Percentiles rank a stretch among this genome's conserved stretches.
phyloP scores from a whole-genome alignment of 2,797 vertebrate species.

The Phrynocephalus guinanensis region DNA sequence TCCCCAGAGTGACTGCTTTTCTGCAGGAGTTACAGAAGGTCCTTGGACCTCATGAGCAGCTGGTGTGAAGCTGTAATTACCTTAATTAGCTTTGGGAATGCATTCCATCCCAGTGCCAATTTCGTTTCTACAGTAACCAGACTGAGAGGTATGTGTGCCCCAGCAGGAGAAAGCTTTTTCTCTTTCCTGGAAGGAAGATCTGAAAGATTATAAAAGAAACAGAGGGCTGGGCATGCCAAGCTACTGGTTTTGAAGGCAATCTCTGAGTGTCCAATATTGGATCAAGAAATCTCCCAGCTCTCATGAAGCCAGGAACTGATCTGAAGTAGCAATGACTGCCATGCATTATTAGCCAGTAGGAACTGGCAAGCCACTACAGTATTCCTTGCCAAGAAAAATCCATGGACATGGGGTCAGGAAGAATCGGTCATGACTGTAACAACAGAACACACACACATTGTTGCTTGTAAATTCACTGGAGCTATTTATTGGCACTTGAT shows the following conservation, averaged over 20 bases:
- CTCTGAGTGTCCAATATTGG: not conserved
- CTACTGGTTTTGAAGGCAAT: not conserved
- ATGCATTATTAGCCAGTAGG: not conserved
- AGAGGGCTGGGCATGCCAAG: slow-evolving; percentile 39
- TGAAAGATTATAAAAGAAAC: slow-evolving; percentile 38
- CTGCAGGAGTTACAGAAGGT: slow-evolving; percentile 73
- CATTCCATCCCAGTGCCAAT: slow-evolving; percentile 73
- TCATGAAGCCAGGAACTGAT: not conserved
- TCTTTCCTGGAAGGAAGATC: slow-evolving; percentile 30
- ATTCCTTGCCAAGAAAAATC: too few relatives aligned
- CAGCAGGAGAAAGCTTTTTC: slow-evolving; percentile 41
- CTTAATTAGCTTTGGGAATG: slow-evolving; percentile 78
- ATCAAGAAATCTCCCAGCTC: not conserved
- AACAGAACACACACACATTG: too few relatives aligned
- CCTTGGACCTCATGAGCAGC: slow-evolving; percentile 75
- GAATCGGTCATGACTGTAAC: too few relatives aligned
- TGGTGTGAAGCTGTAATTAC: slow-evolving; percentile 78
- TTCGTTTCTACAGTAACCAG: slow-evolving; percentile 78
- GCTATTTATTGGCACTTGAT: not conserved
- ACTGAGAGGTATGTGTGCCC: slow-evolving; percentile 45
- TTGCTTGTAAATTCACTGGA: slow-evolving; percentile 5
- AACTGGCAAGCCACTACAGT: too few relatives aligned
- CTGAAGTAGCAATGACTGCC: not conserved
- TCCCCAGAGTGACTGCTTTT: slow-evolving; percentile 44
- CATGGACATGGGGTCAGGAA: too few relatives aligned